Base-by-base conservation (phyloP, 2,888 invertebrate genomes). In the Proisotoma minuta region DNA sequence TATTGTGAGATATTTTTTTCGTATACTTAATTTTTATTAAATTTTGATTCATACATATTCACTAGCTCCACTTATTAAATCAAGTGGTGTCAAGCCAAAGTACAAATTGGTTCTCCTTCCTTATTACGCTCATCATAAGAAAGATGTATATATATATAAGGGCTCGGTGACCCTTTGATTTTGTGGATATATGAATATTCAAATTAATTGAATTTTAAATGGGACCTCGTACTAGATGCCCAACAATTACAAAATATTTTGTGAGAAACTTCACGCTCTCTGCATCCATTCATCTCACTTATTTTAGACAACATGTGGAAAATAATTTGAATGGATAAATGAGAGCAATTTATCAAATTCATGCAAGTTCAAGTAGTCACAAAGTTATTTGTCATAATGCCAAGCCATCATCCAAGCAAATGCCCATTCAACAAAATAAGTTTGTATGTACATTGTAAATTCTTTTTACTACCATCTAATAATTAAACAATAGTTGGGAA, bases 241-340 rank as follows among this genome's bases (percentile, higher is more conserved):
- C n/a, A n/a, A n/a, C n/a, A n/a, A n/a, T n/a, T n/a, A n/a, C n/a
- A n/a, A n/a, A n/a, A n/a, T n/a, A 43, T 43, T 5, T 43, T 43
- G 43, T n/a, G 18, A 43, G 10, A 43, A 43, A 43, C 43, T 43
- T 43, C 43, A 43, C 43, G 43, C 43, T 20, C 18, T 20, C 18
- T 43, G 43, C 8, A n/a, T 8, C 34, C 34, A 34, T 34, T 34
- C 34, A 34, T 43, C 43, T n/a, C 5, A 43, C 4, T 43, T 43
- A n/a, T n/a, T n/a, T n/a, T n/a, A n/a, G n/a, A n/a, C n/a, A n/a
- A n/a, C n/a, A n/a, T n/a, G n/a, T n/a, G n/a, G n/a, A n/a, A n/a
- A n/a, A n/a, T n/a, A n/a, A n/a, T n/a, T n/a, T 43, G 43, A 43
- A 43, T 43, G 43, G 43, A 43, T 43, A 34, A 34, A 34, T 34